Evolutionary conservation across 64 coral and sea anemone species (phyloP), one percentile per base, ranked within the genome.

Genomic region (Porites lutea): DNA sequence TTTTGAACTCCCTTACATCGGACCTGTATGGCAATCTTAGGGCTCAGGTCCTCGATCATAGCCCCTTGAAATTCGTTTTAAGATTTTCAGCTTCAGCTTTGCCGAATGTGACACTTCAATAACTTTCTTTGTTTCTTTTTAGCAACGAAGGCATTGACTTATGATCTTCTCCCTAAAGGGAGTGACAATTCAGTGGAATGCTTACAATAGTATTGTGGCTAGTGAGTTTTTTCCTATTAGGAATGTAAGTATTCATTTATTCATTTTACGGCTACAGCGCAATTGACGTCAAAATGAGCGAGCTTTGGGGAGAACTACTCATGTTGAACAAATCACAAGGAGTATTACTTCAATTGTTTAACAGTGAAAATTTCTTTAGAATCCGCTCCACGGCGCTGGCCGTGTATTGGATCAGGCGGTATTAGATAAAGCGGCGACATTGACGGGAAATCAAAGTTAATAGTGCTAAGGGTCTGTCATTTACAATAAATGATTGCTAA

Each of bases 321-420:
- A 46, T 53, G 54, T 80, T 60, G 23, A 78, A 78, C 75, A 55
- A 55, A 51, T 54, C 61, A n/a, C 23, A 6, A 48, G 46, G 20
- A 47, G n/a, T 37, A 37, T 37, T 15, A 60, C 78, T 55, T 53
- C 78, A 61, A 4, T 44, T 27, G 22, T 46, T 59, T 80, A 57
- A 68, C 20, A 21, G 14, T 16, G 45, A 51, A 0, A 67, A 18
- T 6, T 10, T 53, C 16, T 14, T 65, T 48, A 20, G 19, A 83
- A 49, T 7, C 27, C 27, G 27, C 27, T 37, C 27, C 27, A 37
- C 27, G 27, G 27, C 27, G 27, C 44, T 13, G 48, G 8, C 65
- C 16, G 6, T 49, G 61, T 84, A 84, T 68, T 84, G 81, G 80
- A 84, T 52, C 7, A 50, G 4, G 81, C 81, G 81, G 44, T 60